phyloP scores from a whole-genome alignment of 2,888 invertebrate species.

The Microctonus aethiopoides region DNA sequence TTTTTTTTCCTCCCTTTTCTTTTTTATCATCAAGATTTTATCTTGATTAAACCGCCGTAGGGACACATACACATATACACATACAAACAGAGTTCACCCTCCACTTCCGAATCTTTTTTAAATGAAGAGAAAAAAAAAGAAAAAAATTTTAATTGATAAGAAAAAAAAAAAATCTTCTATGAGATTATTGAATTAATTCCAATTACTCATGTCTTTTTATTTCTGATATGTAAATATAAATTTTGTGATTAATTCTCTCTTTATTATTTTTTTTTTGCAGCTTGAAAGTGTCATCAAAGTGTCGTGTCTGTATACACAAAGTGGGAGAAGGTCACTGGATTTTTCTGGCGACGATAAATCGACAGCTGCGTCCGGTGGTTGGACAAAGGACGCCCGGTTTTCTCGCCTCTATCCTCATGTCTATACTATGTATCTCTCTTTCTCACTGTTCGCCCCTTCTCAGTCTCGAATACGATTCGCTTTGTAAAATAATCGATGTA shows the following conservation, averaged over 20 bases:
- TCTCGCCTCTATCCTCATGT: constrained; percentile 13
- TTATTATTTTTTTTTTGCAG: too few relatives aligned
- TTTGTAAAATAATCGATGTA: constrained; percentile 1
- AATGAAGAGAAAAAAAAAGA: background rate
- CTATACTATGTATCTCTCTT: background rate
- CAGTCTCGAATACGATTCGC: background rate
- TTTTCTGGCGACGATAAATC: constrained; percentile 30
- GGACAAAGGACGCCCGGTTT: constrained; percentile 35
- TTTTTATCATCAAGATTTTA: background rate
- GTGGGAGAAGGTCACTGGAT: constrained; percentile 16
- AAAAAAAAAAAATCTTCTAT: too few relatives aligned
- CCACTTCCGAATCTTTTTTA: constrained; percentile 5
- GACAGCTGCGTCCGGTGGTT: constrained; percentile 39
- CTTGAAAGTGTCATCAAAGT: constrained; percentile 3
- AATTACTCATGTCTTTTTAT: background rate
- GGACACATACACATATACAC: too few relatives aligned
- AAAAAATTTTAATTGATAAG: too few relatives aligned
- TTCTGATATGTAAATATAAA: background rate
- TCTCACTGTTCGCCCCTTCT: background rate
- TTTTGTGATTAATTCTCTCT: background rate
- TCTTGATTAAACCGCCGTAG: too few relatives aligned
- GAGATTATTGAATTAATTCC: background rate
- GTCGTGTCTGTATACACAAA: constrained; percentile 20
- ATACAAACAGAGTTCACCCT: constrained; percentile 3
- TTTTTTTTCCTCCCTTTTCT: constrained; percentile 7